Base-by-base conservation (phyloP, 2,888 invertebrate genomes). In the Falcaria lacertinaria region DNA sequence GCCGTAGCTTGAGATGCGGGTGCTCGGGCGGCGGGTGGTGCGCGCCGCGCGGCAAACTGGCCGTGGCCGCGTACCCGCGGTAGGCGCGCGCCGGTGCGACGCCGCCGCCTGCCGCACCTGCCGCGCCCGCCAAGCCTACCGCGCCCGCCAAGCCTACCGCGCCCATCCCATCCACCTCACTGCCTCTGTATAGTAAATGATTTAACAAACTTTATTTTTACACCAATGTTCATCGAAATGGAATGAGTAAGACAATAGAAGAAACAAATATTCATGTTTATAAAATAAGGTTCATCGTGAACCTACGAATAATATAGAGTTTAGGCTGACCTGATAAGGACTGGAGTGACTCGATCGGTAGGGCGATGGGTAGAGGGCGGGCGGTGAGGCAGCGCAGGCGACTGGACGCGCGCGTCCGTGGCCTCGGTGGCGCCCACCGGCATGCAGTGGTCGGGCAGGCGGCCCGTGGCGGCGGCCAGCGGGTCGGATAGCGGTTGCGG, bases 41-140 rank as follows among this genome's bases (percentile, higher is more conserved):
- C 44, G 89, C 89, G 55, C 89, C 89, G 60, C 89, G 86, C 55
- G 89, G 89, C 67, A 89, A 65, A 56, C 79, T 80, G 42, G 89
- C 84, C 38, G 83, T 81, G 44, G 74, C 80, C 14, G 74, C 73
- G 63, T 80, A 75, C 15, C 73, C 70, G 46, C 77, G 68, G 64
- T 57, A 63, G 48, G 39, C 64, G 52, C 50, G 66, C 54, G 53
- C 57, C 34, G 53, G 50, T 43, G 45, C 56, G 35, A 44, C 60
- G 28, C 57, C 55, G 36, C 44, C 60, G 28, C 57, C 54, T 41
- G 41, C 53, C 37, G 54, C 66, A 39, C 52, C 65, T 47, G 55
- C 57, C 47, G 38, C 54, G 15, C 47, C 52, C 33, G 47, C 50
- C 28, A 47, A 60, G 34, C 62, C 48, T 49, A 57, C 53, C 44